These are phyloP conservation scores for Unio pictorum DNA, from an alignment of 2,888 invertebrate species.

Conservation along the genomic window DNA sequence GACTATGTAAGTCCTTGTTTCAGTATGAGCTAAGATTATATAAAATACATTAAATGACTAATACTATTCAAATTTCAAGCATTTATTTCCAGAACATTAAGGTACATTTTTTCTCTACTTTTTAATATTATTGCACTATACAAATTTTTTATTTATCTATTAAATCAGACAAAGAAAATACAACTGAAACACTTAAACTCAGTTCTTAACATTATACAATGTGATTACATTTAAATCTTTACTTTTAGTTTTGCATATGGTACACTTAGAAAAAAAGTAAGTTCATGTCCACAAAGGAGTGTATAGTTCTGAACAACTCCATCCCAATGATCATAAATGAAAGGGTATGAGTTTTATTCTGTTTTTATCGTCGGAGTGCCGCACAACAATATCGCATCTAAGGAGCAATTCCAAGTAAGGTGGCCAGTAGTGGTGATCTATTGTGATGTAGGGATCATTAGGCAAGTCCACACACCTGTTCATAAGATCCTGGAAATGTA, in stretches of 20 bases:
- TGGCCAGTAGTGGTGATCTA: conserved; percentile 52
- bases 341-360: conserved; percentile 54
- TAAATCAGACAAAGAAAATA: too few species aligned
- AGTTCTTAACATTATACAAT: too few species aligned
- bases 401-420: conserved; percentile 57
- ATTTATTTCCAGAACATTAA: too few species aligned
- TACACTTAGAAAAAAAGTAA: neutral
- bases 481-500: conserved; percentile 47
- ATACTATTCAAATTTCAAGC: too few species aligned
- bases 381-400: conserved; percentile 45
- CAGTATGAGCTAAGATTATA: too few species aligned
- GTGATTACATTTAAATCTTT: too few species aligned
- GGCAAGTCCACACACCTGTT: conserved; percentile 50
- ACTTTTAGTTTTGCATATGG: neutral
- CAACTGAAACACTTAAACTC: too few species aligned
- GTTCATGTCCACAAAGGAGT: conserved; percentile 1
- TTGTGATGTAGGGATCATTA: conserved; percentile 51
- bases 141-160: too few species aligned
- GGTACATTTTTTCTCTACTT: too few species aligned
- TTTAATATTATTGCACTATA: too few species aligned
- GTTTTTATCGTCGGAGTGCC: conserved; percentile 43
- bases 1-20: too few species aligned
- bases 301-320: neutral
- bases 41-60: too few species aligned
- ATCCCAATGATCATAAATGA: conserved; percentile 35